Percentiles rank a stretch among this genome's conserved stretches.
Conservation (phyloP, 2,797 vertebrate species). For the Myoxocephalus aenaeus region DNA sequence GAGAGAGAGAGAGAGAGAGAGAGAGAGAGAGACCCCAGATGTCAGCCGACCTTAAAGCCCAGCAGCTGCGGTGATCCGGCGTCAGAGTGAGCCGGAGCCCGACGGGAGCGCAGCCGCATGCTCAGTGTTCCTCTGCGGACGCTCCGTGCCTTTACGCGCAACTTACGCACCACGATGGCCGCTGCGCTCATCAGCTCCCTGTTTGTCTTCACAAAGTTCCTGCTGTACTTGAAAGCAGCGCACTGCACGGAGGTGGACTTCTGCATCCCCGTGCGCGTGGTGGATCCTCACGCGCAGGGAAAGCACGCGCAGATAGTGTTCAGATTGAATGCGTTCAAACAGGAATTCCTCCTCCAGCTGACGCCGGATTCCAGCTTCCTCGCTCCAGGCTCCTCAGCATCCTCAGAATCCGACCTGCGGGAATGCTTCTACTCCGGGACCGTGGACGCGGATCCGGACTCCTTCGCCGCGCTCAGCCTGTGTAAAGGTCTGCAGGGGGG, state of each 20-base stretch:
- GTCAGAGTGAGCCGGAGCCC: slow-evolving; percentile 62
- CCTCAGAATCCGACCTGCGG: slow-evolving; percentile 41
- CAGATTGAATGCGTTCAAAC: slow-evolving; percentile 89
- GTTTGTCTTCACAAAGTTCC: slow-evolving; percentile 57
- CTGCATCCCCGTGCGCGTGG: slow-evolving; percentile 87
- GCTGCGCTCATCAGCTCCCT: slow-evolving; percentile 38
- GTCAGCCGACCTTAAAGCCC: slow-evolving; percentile 38
- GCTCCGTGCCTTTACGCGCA: slow-evolving; percentile 59
- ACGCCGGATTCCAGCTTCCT: slow-evolving; percentile 90
- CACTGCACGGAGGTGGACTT: slow-evolving; percentile 84
- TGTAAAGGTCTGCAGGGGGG: slow-evolving; percentile 92
- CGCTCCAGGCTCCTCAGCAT: slow-evolving; percentile 77
- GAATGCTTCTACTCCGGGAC: slow-evolving; percentile 94
- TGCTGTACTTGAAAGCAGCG: slow-evolving; percentile 61
- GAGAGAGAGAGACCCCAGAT: no score
- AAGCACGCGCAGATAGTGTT: slow-evolving; percentile 83
- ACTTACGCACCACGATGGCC: slow-evolving; percentile 70
- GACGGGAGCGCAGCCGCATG: slow-evolving; percentile 53
- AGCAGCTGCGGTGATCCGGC: slow-evolving; percentile 58
- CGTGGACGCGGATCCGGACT: slow-evolving; percentile 90
- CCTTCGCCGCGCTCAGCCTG: slow-evolving; percentile 92
- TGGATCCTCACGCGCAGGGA: slow-evolving; percentile 85
- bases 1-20: no score
- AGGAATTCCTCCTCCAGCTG: slow-evolving; percentile 90
- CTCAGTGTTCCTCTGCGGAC: slow-evolving; percentile 40